These are phyloP conservation scores for Scortum barcoo DNA, from an alignment of 2,113 vertebrate species.

Conservation along the genomic window DNA sequence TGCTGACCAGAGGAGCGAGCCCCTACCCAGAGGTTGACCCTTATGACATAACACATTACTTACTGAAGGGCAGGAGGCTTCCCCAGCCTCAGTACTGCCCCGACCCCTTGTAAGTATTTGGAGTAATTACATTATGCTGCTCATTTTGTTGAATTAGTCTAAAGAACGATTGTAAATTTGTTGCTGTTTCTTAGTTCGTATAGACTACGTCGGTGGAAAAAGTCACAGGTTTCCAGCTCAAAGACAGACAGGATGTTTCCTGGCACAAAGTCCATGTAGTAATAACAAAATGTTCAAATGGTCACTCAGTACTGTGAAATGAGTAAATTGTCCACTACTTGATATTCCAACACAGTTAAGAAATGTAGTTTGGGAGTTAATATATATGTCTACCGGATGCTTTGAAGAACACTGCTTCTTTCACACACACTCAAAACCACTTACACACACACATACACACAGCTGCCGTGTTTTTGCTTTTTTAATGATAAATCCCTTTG, in stretches of 20 bases:
- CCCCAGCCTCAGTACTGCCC: slow-evolving; percentile 95
- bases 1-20: slow-evolving; percentile 94
- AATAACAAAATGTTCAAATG: slow-evolving; percentile 37
- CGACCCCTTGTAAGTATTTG: slow-evolving; percentile 89
- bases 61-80: slow-evolving; percentile 91
- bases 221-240: slow-evolving; percentile 2
- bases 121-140: not conserved
- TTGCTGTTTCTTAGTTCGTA: not conserved
- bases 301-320: slow-evolving; percentile 44
- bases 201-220: too few species aligned
- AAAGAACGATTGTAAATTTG: not conserved
- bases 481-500: slow-evolving; percentile 55
- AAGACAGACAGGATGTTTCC: not conserved
- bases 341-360: slow-evolving; percentile 47
- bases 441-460: not conserved
- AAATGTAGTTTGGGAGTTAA: slow-evolving; percentile 66
- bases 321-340: slow-evolving; percentile 55
- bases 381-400: slow-evolving; percentile 43
- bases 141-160: not conserved
- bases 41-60: slow-evolving; percentile 92
- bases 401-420: not conserved
- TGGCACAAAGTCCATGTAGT: slow-evolving; percentile 38
- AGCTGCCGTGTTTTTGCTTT: slow-evolving; percentile 24
- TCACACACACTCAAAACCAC: not conserved
- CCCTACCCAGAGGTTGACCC: slow-evolving; percentile 93